Base-by-base conservation (phyloP, 2,797 vertebrate genomes). In the Australoheros facetus region DNA sequence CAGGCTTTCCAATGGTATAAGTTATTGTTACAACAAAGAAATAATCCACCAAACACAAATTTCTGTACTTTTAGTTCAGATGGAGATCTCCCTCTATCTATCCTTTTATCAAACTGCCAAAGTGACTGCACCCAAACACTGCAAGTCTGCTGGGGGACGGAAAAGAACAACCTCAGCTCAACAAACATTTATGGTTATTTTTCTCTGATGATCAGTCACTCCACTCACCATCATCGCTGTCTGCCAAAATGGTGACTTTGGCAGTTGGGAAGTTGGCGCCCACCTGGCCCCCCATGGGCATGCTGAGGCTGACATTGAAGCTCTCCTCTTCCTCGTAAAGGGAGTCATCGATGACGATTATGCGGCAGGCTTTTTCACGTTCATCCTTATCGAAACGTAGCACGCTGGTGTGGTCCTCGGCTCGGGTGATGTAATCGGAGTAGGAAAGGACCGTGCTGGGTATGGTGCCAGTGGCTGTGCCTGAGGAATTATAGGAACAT, bases 261-360 rank as follows among this genome's bases (percentile, higher is more conserved):
- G 96, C 72, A 1, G 88, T 94, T 1, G 97, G 95, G 91, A 96
- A 97, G 64, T 85, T 93, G 77, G 89, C 55, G 37, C 96, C 96
- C 87, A 97, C 78, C 85, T 94, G 94, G 14, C 96, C 96, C 3
- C 96, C 96, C 94, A 95, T 93, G 11, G 97, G 92, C 95, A 97
- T 95, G 82, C 96, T 97, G 84, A 98, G 94, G 10, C 94, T 97
- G 73, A 98, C 82, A 9, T 92, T 96, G 79, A 98, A 98, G 88
- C 88, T 96, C 91, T 97, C 97, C 10, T 97, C 96, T 71, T 96
- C 96, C 89, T 98, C 96, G 30, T 96, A 97, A 26, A 97, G 93
- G 3, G 96, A 97, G 85, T 98, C 96, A 4, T 97, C 96, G 14
- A 97, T 96, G 90, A 97, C 94, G 56, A 97, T 95, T 85, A 98